Base-by-base conservation (phyloP, 1,140 invertebrate genomes). In the Nymphalis io region DNA sequence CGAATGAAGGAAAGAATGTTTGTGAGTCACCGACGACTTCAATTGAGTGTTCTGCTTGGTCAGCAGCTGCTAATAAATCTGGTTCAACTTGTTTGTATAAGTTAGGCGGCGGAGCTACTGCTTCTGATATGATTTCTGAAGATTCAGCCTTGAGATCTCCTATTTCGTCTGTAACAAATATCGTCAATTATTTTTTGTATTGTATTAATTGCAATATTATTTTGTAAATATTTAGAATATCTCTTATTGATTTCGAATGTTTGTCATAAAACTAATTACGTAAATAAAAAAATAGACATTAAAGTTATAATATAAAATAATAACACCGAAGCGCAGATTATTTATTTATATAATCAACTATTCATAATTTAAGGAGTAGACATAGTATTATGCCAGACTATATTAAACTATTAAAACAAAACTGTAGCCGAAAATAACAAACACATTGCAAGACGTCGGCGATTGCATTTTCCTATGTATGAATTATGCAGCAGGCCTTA, bases 1-100 rank as follows among this genome's bases (percentile, higher is more conserved):
- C 90, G 63, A 92, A 92, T 4, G 87, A 75, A 0, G 92, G 92
- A 66, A 92, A 92, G 74, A 92, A 92, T 11, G 80, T 92, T 75
- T 92, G 92, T 21, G 88, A 85, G 40, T 85, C 84, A 11, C 91
- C 89, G 44, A 91, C 72, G 21, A 91, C 82, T 74, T 92, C 92
- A 64, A 91, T 86, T 10, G 89, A 89, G 72, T 91, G 89, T 59
- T 92, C 89, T 61, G 79, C 75, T 63, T 85, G 76, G 38, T 78
- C 80, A 18, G 82, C 78, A 12, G 79, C 79, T 61, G 83, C 78
- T 61, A 75, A 64, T 27, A 77, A 73, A 18, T 79, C 81, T 40
- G 64, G 70, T 46, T 74, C 75, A 21, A 60, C 46, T 39, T 78
- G 72, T 53, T 68, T 76, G 39, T 69, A 63, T 55, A 83, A 65